Evolutionary conservation across 2,888 invertebrate genomes (phyloP).

Genomic region (Mesochorus sp.): DNA sequence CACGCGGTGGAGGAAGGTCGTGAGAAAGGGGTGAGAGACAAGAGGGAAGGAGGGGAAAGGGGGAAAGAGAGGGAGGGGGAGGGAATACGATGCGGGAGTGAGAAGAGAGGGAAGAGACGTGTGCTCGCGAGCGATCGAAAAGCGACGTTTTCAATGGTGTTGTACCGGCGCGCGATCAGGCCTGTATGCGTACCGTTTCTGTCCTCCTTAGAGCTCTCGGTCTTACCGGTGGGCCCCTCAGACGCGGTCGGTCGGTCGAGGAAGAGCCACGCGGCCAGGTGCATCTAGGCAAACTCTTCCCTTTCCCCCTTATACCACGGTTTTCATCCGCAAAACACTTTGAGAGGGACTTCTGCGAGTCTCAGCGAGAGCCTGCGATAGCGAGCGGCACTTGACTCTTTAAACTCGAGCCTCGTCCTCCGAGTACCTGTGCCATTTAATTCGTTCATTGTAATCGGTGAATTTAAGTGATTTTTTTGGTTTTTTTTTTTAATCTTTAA

Average conservation of each 20-base stretch:
- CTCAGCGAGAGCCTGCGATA: constrained; percentile 77
- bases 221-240: constrained; percentile 74
- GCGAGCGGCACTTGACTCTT: constrained; percentile 61
- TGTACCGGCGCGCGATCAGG: constrained; percentile 76
- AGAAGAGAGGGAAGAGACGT: constrained; percentile 63
- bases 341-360: constrained; percentile 57
- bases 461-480: constrained; percentile 27
- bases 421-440: constrained; percentile 59
- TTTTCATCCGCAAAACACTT: constrained; percentile 63
- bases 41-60: constrained; percentile 35
- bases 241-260: constrained; percentile 79
- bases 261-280: constrained; percentile 80
- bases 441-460: constrained; percentile 17
- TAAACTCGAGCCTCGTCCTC: constrained; percentile 53
- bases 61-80: constrained; percentile 53
- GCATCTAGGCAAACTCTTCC: constrained; percentile 64
- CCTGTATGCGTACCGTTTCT: constrained; percentile 80
- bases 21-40: constrained; percentile 34
- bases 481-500: not conserved
- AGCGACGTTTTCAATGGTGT: constrained; percentile 80
- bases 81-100: constrained; percentile 47
- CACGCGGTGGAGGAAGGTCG: constrained; percentile 58
- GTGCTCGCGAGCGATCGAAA: constrained; percentile 73
- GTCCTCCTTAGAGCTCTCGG: constrained; percentile 79
- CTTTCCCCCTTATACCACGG: constrained; percentile 27